A percentile compares a stretch with the other conserved stretches of the same genome.
Conservation (phyloP, 2,113 vertebrate species). For the Chitala chitala region DNA sequence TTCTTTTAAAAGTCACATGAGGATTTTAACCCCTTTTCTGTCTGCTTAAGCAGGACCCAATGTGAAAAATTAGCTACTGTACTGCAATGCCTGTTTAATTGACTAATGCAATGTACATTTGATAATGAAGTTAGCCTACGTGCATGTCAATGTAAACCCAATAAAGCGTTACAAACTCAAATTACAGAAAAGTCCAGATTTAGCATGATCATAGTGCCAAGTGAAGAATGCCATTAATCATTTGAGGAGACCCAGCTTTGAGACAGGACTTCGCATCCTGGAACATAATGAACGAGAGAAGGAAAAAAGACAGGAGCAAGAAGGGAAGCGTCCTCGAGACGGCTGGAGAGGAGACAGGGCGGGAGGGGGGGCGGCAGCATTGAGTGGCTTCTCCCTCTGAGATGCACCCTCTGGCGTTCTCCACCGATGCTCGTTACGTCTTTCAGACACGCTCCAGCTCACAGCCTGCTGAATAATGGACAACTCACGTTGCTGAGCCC, state of each 20-base stretch:
- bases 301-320: not conserved
- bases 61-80: conserved; percentile 11
- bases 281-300: not conserved
- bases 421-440: not conserved
- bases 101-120: not conserved
- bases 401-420: not conserved
- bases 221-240: not conserved
- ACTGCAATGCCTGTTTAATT: not conserved
- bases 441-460: not conserved
- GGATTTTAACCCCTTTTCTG: not conserved
- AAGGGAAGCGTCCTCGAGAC: not conserved
- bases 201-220: not conserved
- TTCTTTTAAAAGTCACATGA: not conserved
- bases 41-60: not conserved
- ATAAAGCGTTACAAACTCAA: not conserved
- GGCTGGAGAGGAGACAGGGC: not conserved
- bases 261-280: not conserved
- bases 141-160: conserved; percentile 6
- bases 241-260: not conserved
- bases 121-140: not conserved
- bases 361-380: not conserved
- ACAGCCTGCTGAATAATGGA: not conserved
- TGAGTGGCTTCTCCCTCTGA: not conserved
- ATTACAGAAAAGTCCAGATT: conserved; percentile 16
- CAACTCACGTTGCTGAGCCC: not conserved